Percentiles rank a stretch among this genome's conserved stretches.
These are phyloP conservation scores for Sciurus carolinensis DNA, from an alignment of 2,797 vertebrate species.

Conservation along the genomic window DNA sequence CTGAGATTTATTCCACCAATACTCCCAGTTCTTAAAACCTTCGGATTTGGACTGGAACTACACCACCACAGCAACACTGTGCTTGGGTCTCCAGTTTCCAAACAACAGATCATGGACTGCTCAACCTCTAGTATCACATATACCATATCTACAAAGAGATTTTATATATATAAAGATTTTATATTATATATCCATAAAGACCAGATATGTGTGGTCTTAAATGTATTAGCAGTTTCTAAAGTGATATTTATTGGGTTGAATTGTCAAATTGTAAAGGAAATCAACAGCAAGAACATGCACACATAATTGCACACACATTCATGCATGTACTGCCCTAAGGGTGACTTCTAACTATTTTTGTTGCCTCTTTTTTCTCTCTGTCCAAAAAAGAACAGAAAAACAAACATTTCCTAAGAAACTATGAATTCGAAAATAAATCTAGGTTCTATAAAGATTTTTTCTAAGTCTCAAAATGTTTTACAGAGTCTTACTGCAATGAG, in stretches of 20 bases:
- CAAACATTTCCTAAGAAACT: not conserved
- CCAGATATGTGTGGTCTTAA: too few relatives aligned
- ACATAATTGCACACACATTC: not conserved
- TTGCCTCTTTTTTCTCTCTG: not conserved
- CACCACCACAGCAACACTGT: not conserved
- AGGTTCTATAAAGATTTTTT: slow-evolving; percentile 23
- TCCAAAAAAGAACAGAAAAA: not conserved
- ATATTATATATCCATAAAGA: too few relatives aligned
- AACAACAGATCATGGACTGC: not conserved
- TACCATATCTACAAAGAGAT: not conserved
- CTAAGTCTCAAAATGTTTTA: not conserved
- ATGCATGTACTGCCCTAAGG: rapidly evolving
- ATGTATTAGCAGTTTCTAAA: not conserved
- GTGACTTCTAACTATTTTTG: not conserved
- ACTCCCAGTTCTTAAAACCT: not conserved
- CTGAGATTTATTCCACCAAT: not conserved
- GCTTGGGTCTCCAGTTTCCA: not conserved
- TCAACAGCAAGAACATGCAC: not conserved
- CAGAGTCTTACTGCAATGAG: not conserved
- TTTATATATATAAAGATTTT: too few relatives aligned
- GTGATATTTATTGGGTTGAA: not conserved
- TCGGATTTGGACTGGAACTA: not conserved
- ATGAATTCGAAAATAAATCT: slow-evolving; percentile 2
- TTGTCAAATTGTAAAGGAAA: not conserved
- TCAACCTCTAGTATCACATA: not conserved